These are phyloP conservation scores for Pomatostomus ruficeps DNA, from an alignment of 2,113 vertebrate species.

Conservation along the genomic window DNA sequence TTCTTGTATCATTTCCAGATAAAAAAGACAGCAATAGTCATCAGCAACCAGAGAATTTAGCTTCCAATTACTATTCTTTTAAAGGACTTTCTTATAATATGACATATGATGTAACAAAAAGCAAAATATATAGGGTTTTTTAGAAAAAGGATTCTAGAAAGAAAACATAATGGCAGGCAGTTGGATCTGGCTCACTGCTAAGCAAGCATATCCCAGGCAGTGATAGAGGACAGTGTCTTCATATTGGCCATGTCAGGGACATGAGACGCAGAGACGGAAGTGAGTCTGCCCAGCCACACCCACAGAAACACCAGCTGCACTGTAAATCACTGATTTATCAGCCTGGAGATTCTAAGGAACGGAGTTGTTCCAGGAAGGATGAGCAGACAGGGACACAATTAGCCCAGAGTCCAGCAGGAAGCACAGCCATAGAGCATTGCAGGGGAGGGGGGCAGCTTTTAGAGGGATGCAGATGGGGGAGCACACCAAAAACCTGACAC, in stretches of 20 bases:
- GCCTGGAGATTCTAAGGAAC: not conserved
- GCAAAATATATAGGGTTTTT: not conserved
- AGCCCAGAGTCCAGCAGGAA: not conserved
- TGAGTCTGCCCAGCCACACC: not conserved
- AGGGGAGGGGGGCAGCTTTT: accelerated
- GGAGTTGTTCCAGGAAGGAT: not conserved
- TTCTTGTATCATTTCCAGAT: not conserved
- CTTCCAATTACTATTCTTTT: not conserved
- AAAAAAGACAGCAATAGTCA: not conserved
- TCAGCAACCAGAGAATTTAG: not conserved
- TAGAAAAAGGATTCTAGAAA: not conserved
- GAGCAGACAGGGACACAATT: not conserved
- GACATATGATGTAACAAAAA: not conserved
- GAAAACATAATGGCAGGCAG: not conserved
- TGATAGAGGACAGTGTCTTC: not conserved
- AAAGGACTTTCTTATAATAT: not conserved
- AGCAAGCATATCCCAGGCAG: not conserved
- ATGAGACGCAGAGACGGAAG: not conserved
- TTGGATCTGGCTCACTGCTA: not conserved
- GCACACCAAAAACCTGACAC: not conserved
- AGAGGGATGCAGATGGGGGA: not conserved
- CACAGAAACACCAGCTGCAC: not conserved
- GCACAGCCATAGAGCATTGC: not conserved
- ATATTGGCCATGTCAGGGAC: accelerated
- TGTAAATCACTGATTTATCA: not conserved